Conservation (phyloP, 2,888 invertebrate species). For the Drosophila planitibia region DNA sequence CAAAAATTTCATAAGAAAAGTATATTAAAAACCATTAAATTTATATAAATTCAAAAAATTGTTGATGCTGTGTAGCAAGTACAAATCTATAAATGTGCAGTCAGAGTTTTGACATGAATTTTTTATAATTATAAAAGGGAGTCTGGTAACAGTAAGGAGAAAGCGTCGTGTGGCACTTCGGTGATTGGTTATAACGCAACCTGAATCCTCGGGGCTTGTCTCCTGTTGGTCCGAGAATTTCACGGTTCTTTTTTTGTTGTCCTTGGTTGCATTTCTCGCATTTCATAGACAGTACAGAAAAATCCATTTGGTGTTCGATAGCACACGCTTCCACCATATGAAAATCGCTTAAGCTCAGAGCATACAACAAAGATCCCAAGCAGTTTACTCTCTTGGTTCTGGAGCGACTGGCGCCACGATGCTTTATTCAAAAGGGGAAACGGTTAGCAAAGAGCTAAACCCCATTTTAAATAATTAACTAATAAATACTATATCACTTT, state of each 20-base stretch:
- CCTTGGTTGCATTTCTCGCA: neutral
- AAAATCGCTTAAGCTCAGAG: slow-evolving; percentile 1
- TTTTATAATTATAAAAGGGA: slow-evolving; percentile 1
- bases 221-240: neutral
- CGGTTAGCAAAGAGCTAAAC: neutral
- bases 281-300: neutral
- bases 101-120: neutral
- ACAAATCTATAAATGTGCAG: neutral
- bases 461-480: neutral
- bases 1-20: neutral
- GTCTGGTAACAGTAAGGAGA: neutral
- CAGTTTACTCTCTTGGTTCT: neutral
- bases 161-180: neutral
- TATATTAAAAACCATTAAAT: neutral
- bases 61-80: neutral
- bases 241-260: neutral
- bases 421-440: neutral
- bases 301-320: slow-evolving; percentile 8
- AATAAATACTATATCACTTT: neutral
- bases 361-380: slow-evolving; percentile 1
- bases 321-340: slow-evolving; percentile 1
- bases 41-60: neutral
- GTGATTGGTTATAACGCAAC: neutral
- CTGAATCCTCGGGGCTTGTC: neutral
- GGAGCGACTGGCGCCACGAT: neutral